Evolutionary conservation across 2,113 vertebrate genomes (phyloP), one percentile per base, ranked within the genome.

Genomic region (Raja brachyura): DNA sequence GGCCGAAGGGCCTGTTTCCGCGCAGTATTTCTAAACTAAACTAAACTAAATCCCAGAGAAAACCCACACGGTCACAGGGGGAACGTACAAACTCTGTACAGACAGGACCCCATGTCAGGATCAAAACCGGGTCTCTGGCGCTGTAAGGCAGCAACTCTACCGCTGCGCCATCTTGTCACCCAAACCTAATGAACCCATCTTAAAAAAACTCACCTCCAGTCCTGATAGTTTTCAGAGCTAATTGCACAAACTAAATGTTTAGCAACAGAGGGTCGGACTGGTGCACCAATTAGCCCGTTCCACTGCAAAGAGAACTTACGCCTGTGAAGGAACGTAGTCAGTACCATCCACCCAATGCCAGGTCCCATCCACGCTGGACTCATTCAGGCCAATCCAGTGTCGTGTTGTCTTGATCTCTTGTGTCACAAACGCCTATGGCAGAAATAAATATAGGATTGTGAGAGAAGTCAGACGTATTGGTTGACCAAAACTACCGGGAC

Each of bases 341-440:
- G 83, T 88, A 31, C 83, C 83, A 31, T 88, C 83, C 83, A 88
- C 83, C 83, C 83, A 88, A 8, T 6, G 1, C 83, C 83, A 88
- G 2, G 61, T 14, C 5, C 14, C 59, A 7, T 31, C 5, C 1
- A 0, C n/a, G 56, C 28, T 16, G 6, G 83, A 63, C 11, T 63
- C 59, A 6, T 31, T 88, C 13, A 88, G 83, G 5, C 83, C 83
- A 18, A 88, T 66, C 83, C 83, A 88, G 2, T 88, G 59, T 0
- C 4, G 28, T 1, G 5, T 31, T 18, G 10, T 0, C 14, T 31
- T 63, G 14, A 31, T 7, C 28, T 63, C 59, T 31, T 31, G 4
- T 5, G 31, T 88, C 28, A 88, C 5, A 88, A 61, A 88, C 31
- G 0, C 83, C 83, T 88, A 59, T 18, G 59, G 59, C 63, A 5